phyloP scores from a whole-genome alignment of 2,113 vertebrate species.

The Sphyrna mokarran region DNA sequence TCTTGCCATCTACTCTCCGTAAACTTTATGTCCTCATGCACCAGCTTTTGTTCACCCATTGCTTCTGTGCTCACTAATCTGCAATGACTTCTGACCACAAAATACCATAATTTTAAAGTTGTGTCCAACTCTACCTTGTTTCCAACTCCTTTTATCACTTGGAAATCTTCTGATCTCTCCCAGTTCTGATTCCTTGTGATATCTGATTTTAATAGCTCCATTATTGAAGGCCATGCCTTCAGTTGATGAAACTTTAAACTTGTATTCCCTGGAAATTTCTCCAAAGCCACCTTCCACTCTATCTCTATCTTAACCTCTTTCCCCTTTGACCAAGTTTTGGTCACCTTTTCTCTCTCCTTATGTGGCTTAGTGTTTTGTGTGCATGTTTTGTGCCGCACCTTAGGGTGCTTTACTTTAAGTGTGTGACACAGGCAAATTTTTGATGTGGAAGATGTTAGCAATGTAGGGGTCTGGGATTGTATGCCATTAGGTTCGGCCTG shows the following conservation, averaged over 20 bases:
- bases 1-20: not conserved
- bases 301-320: not conserved
- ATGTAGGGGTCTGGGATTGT: not conserved
- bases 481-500: not conserved
- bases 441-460: not conserved
- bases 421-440: not conserved
- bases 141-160: not conserved
- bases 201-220: not conserved
- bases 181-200: not conserved
- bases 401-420: not conserved
- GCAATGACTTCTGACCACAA: not conserved
- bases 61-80: not conserved
- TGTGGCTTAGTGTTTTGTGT: not conserved
- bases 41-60: not conserved
- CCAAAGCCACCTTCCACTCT: not conserved
- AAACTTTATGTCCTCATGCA: not conserved
- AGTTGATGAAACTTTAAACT: not conserved
- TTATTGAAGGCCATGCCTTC: not conserved
- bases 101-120: no score
- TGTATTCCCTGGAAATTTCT: not conserved
- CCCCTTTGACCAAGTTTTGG: no score
- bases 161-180: not conserved
- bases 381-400: not conserved
- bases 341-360: not conserved
- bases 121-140: not conserved